phyloP scores from a whole-genome alignment of 2,113 vertebrate genomes.

The Gorilla gorilla region DNA sequence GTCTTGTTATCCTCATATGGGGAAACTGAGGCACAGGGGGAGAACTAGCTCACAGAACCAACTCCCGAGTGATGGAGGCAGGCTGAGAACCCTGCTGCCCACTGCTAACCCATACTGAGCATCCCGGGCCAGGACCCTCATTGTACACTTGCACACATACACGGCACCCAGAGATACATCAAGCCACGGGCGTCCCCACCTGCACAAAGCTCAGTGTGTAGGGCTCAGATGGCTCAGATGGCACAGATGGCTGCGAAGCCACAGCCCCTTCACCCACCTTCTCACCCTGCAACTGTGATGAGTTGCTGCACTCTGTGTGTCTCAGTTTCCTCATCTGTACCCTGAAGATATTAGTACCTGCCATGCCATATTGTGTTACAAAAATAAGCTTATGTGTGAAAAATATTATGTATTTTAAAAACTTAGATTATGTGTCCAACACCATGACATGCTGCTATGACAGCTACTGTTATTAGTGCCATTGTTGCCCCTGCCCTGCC shows the following conservation, averaged over 20 bases:
- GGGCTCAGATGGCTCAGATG: rapidly evolving
- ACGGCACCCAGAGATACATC: not conserved
- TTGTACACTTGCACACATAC: not conserved
- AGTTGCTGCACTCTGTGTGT: not conserved
- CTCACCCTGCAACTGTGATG: not conserved
- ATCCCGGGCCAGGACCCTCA: not conserved
- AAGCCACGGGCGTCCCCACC: not conserved
- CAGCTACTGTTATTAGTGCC: not conserved
- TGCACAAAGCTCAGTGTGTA: not conserved
- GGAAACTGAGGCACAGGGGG: not conserved
- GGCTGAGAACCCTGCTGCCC: not conserved
- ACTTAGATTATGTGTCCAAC: not conserved
- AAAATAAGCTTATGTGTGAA: not conserved
- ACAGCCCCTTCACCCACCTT: not conserved
- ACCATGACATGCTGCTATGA: not conserved
- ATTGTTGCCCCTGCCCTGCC: not conserved
- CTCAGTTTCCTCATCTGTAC: not conserved
- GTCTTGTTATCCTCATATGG: too few species aligned
- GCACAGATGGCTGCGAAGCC: not conserved
- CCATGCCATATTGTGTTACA: rapidly evolving
- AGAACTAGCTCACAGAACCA: too few species aligned
- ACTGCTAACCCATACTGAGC: rapidly evolving
- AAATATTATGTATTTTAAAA: not conserved
- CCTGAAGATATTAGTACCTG: not conserved
- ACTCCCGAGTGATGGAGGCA: not conserved